phyloP scores from a whole-genome alignment of 1,140 invertebrate species.

The Campoletis sonorensis region DNA sequence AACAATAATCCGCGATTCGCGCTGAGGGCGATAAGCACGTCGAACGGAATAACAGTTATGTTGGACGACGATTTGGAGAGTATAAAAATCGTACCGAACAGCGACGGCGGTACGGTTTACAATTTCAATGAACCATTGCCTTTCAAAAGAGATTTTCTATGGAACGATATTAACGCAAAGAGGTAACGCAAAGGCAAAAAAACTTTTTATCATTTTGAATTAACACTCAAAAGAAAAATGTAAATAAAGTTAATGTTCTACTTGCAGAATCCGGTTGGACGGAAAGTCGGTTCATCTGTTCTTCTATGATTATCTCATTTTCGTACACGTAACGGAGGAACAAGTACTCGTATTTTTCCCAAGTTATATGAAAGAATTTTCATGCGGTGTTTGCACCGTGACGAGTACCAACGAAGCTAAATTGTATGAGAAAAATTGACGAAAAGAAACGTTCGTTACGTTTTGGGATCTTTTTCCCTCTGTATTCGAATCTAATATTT shows the following conservation, averaged over 20 bases:
- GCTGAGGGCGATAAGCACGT: slow-evolving; percentile 61
- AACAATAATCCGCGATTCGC: slow-evolving; percentile 69
- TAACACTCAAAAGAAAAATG: slow-evolving; percentile 34
- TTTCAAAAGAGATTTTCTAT: slow-evolving; percentile 64
- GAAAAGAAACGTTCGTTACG: background rate
- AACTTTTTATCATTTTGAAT: slow-evolving; percentile 13
- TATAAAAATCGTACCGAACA: slow-evolving; percentile 64
- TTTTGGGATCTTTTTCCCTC: background rate
- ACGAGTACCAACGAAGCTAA: slow-evolving; percentile 47
- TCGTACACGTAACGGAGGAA: slow-evolving; percentile 71
- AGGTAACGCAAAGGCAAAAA: slow-evolving; percentile 65
- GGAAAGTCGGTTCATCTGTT: slow-evolving; percentile 67
- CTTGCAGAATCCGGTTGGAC: slow-evolving; percentile 66
- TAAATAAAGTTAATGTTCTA: slow-evolving; percentile 27
- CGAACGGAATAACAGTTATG: slow-evolving; percentile 62
- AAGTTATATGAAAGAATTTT: slow-evolving; percentile 71
- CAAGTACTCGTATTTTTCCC: slow-evolving; percentile 72
- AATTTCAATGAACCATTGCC: slow-evolving; percentile 65
- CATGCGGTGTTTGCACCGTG: slow-evolving; percentile 70
- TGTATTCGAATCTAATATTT: background rate
- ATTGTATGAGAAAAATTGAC: slow-evolving; percentile 62
- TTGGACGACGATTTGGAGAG: slow-evolving; percentile 68
- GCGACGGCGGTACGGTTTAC: slow-evolving; percentile 62
- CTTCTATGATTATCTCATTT: slow-evolving; percentile 66
- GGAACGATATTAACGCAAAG: slow-evolving; percentile 66